These are phyloP conservation scores for Chionoecetes opilio DNA, from an alignment of 1,140 invertebrate genomes.

Conservation along the genomic window DNA sequence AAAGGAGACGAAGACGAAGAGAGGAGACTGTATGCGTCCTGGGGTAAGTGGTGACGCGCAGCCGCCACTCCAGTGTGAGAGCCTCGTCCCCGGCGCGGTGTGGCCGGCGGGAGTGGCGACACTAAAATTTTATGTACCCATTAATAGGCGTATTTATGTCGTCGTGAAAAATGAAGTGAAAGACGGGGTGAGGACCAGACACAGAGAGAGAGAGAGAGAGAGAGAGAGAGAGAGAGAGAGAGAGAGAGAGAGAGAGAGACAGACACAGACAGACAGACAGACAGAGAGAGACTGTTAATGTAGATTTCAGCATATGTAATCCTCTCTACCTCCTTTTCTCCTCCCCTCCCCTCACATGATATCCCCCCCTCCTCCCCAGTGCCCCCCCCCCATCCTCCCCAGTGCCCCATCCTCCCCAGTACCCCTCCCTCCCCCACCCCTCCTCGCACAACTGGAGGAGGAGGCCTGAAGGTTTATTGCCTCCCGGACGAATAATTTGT, in stretches of 20 bases:
- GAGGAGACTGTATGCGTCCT: too few relatives aligned
- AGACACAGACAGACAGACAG: not conserved
- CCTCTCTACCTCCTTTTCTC: not conserved
- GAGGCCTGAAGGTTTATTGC: not conserved
- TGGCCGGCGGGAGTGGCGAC: not conserved
- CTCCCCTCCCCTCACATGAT: not conserved
- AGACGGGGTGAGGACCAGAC: not conserved
- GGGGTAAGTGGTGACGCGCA: not conserved
- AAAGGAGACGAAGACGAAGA: too few relatives aligned
- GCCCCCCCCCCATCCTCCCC: not conserved
- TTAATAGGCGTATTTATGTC: slow-evolving; percentile 30
- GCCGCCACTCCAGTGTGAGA: not conserved
- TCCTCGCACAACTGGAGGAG: not conserved
- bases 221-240: not conserved
- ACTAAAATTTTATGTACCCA: slow-evolving; percentile 12
- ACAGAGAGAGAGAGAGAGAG: not conserved
- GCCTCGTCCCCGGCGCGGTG: not conserved
- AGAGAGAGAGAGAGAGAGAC: not conserved
- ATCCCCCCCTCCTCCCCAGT: too few relatives aligned
- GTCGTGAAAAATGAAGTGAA: not conserved
- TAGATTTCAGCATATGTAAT: slow-evolving; percentile 21
- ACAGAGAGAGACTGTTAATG: not conserved
- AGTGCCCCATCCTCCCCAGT: not conserved
- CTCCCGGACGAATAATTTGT: slow-evolving; percentile 3
- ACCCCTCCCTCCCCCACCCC: not conserved